Conservation (phyloP, 2,888 invertebrate species). For the Metallyticus violacea region DNA sequence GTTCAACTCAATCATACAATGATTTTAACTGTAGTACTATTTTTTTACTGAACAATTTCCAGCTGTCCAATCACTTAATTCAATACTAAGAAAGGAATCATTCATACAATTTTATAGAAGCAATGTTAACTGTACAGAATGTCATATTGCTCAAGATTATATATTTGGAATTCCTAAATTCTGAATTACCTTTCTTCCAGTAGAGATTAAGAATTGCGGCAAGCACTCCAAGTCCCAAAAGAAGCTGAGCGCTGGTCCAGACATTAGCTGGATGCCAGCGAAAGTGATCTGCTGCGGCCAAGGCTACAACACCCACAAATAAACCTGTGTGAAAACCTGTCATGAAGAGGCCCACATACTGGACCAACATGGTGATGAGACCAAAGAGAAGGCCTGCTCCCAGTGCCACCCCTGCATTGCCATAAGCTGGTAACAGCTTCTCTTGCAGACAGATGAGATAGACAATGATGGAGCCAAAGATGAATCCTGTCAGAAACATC, state of each 20-base stretch:
- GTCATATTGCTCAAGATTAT: no score
- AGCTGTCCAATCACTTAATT: no score
- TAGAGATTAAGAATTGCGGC: conserved; percentile 70
- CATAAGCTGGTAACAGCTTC: conserved; percentile 71
- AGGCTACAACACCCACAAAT: conserved; percentile 57
- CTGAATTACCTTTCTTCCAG: conserved; percentile 71
- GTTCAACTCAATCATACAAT: no score
- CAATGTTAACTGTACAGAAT: no score
- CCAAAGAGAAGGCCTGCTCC: conserved; percentile 74
- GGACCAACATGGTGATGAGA: conserved; percentile 76
- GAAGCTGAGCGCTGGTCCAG: conserved; percentile 67
- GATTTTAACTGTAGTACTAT: no score
- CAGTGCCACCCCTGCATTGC: conserved; percentile 69
- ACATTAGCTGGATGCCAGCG: conserved; percentile 56
- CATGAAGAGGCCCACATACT: conserved; percentile 79
- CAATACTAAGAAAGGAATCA: no score
- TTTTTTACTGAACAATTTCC: no score
- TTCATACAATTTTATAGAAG: no score
- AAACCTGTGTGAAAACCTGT: conserved; percentile 76
- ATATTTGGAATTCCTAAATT: no score
- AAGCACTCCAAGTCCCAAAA: conserved; percentile 64
- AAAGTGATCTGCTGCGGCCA: conserved; percentile 60
- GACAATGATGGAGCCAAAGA: conserved; percentile 78
- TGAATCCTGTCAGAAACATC: conserved; percentile 84
- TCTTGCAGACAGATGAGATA: conserved; percentile 80